Evolutionary conservation across 2,113 vertebrate genomes (phyloP), one percentile per base, ranked within the genome.

Genomic region (Morone saxatilis): DNA sequence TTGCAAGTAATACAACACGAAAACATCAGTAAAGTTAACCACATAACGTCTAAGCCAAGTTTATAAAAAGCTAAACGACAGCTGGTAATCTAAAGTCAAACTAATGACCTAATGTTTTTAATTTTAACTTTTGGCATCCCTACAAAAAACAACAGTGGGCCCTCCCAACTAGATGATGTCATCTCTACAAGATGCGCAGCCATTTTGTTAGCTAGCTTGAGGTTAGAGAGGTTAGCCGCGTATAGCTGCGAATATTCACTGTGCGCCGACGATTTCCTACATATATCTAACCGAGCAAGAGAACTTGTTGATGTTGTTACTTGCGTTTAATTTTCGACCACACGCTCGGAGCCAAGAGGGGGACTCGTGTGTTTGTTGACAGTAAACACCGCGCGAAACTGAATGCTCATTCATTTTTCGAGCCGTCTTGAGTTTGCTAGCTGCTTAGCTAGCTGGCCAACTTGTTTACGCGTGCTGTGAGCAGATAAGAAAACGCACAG

Each of bases 121-220:
- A 3, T 13, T 67, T 50, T 4, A 45, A 17, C 3, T 45, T 61
- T n/a, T 31, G 1, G 9, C 47, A 50, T 40, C 82, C 88, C 86
- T 57, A 51, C 38, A 76, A 78, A 86, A 80, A 11, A 4, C 1
- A 13, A 45, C 9, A 85, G 74, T 81, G 84, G 5, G 22, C 80
- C 20, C 78, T 78, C 59, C 87, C 84, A 78, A 57, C 22, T 54
- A 9, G 63, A 90, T 96, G 95, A 96, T 86, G 95, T 95, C 93
- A 94, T 88, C 81, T n/a, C 75, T 51, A 78, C 76, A 86, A 78
- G 59, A 50, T 59, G 53, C 75, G 93, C 83, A 69, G 95, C 95
- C 96, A 96, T 96, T 96, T 96, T 96, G 94, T 94, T 95, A 90
- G 94, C 93, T 92, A 93, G 90, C 94, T 87, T 75, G 76, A 89